These are phyloP conservation scores for Sinocyclocheilus anshuiensis DNA, from an alignment of 2,113 vertebrate genomes.

Conservation along the genomic window DNA sequence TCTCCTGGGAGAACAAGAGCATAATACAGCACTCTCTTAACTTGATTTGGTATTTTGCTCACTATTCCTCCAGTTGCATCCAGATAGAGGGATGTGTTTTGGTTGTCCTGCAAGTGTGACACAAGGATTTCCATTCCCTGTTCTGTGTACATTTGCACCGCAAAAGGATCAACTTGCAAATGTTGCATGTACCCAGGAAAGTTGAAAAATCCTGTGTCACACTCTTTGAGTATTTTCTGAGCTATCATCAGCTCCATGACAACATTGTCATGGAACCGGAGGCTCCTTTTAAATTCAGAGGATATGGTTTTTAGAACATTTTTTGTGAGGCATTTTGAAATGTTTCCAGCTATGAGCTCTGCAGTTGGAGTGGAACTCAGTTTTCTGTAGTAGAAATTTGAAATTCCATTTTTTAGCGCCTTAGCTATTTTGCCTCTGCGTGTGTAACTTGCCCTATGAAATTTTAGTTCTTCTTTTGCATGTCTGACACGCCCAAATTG, in stretches of 20 bases:
- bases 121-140: conserved; percentile 10
- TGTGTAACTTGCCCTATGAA: too few species aligned
- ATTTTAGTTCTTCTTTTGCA: too few species aligned
- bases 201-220: background rate
- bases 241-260: conserved; percentile 10
- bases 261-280: conserved; percentile 4
- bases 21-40: background rate
- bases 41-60: conserved; percentile 24
- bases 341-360: conserved; percentile 6
- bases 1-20: too few species aligned
- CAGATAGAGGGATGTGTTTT: background rate
- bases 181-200: conserved; percentile 9
- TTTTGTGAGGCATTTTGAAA: background rate
- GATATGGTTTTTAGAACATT: conserved; percentile 14
- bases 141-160: conserved; percentile 5
- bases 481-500: background rate
- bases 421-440: background rate
- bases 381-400: too few species aligned
- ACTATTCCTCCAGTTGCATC: background rate
- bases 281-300: background rate
- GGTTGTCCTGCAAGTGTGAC: background rate
- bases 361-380: too few species aligned
- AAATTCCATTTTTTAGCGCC: too few species aligned
- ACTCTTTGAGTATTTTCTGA: conserved; percentile 5
- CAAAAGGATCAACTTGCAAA: conserved; percentile 18